Conservation (phyloP, 2,888 invertebrate species). For the Meteorus cinctellus region DNA sequence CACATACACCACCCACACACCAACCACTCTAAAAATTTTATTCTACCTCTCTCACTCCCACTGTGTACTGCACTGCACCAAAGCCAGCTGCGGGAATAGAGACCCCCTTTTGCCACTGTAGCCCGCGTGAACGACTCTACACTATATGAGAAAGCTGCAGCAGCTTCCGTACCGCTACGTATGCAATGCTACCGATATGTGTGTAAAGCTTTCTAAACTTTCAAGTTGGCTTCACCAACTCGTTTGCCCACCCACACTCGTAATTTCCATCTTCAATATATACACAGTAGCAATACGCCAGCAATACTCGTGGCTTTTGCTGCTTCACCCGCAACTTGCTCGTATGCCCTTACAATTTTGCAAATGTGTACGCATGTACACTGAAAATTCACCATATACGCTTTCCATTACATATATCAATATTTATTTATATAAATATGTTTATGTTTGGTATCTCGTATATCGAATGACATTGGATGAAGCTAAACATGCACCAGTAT, state of each 20-base stretch:
- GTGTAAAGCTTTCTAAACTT: conserved; percentile 40
- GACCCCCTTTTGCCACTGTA: neutral
- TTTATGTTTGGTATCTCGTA: neutral
- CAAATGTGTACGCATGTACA: neutral
- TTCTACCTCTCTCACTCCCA: neutral
- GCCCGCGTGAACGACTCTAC: neutral
- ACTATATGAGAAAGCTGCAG: conserved; percentile 25
- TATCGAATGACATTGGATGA: neutral
- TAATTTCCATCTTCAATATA: neutral
- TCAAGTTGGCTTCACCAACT: conserved; percentile 20
- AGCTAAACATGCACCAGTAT: neutral
- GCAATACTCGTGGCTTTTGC: conserved; percentile 37
- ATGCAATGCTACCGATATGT: conserved; percentile 31
- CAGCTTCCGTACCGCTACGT: neutral
- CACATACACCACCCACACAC: conserved; percentile 8
- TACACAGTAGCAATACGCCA: conserved; percentile 12
- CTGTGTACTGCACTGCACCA: conserved; percentile 53
- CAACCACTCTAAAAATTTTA: conserved; percentile 52
- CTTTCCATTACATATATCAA: too few relatives aligned
- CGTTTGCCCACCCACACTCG: neutral
- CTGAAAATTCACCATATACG: neutral
- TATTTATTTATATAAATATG: too few relatives aligned
- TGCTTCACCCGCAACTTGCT: neutral
- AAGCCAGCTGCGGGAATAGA: conserved; percentile 39
- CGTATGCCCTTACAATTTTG: neutral